Base-by-base conservation (phyloP, 2,888 invertebrate species). In the Pterostichus madidus region DNA sequence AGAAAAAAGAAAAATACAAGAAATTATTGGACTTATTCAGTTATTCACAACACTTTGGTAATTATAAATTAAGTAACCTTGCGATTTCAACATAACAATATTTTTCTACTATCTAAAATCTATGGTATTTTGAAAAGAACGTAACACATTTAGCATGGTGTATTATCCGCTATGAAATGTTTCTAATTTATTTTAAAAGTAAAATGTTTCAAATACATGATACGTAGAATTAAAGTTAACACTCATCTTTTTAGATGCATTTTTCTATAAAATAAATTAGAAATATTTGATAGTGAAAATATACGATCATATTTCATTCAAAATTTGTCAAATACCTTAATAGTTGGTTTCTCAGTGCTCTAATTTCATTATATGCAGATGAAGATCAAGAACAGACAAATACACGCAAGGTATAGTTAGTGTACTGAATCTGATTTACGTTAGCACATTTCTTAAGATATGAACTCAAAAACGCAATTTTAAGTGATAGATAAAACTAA, bases 361-460 rank as follows among this genome's bases (percentile, higher is more conserved):
- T 64, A 15, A 64, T 64, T 64, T 39, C 64, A 39, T 64, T 64
- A 64, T 64, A 39, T 64, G 64, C 35, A 64, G 64, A 35, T 64
- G 13, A 64, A 13, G 35, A 64, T 64, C 4, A 15, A 31, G 7
- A 39, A 64, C 64, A 39, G n/a, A 35, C 0, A 39, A 64, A 32
- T 39, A 64, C 35, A 64, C 13, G 64, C 11, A 64, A 39, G 13
- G 13, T 3, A 64, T 32, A 32, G 8, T 5, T n/a, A 39, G 15
- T 35, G 7, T 39, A 64, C n/a, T 35, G 35, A 39, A 11, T 64
- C 6, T n/a, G 8, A 64, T 35, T 64, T 64, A 35, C 35, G 35
- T 64, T 64, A 35, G 13, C 32, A n/a, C n/a, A 32, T 32, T 61
- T 31, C 61, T 32, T 0, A 35, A 13, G 39, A 31, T 24, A n/a